A percentile compares a stretch with the other conserved stretches of the same genome.
These are phyloP conservation scores for Apotomis capreana DNA, from an alignment of 2,888 invertebrate genomes.

Conservation along the genomic window DNA sequence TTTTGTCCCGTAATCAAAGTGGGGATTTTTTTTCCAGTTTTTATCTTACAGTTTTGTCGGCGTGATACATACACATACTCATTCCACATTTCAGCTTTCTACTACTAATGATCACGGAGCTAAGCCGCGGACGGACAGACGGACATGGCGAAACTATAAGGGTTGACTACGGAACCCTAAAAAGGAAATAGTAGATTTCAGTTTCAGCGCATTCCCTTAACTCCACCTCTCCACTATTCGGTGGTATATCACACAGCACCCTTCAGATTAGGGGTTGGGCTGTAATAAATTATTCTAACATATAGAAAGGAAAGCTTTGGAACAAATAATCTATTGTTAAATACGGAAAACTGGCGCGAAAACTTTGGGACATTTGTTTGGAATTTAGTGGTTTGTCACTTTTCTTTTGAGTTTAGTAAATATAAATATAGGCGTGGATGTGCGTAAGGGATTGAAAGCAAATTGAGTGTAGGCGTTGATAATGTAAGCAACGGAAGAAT, in stretches of 20 bases:
- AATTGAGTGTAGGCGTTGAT: too few relatives aligned
- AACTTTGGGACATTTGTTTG: background rate
- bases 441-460: too few relatives aligned
- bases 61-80: too few relatives aligned
- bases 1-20: too few relatives aligned
- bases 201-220: background rate
- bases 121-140: too few relatives aligned
- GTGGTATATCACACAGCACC: constrained; percentile 8
- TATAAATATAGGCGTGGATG: background rate
- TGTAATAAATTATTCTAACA: background rate
- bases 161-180: too few relatives aligned
- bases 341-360: background rate
- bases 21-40: too few relatives aligned
- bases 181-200: background rate
- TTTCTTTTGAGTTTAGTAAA: background rate
- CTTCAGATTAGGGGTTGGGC: background rate
- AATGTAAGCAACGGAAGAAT: too few relatives aligned
- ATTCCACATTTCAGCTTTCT: too few relatives aligned
- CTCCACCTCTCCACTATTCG: background rate
- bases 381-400: background rate
- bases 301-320: background rate
- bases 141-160: too few relatives aligned
- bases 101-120: too few relatives aligned
- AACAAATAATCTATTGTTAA: background rate
- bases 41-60: too few relatives aligned